Evolutionary conservation across 2,888 invertebrate genomes (phyloP), one percentile per base, ranked within the genome.

Genomic region (Scaptomyza reducta): DNA sequence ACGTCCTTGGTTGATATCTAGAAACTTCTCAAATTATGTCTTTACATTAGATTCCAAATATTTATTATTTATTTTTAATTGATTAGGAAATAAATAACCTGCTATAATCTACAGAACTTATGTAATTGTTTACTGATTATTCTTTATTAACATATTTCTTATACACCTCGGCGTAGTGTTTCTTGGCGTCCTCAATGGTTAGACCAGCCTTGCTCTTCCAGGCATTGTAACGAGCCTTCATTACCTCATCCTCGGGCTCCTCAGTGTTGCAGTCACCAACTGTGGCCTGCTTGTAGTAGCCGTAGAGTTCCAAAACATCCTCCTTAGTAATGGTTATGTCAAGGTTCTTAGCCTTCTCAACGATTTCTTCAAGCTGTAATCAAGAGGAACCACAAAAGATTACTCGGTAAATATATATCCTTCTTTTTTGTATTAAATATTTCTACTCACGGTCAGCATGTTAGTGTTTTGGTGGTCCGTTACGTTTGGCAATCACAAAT

Each of bases 191-290:
- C 18, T 96, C 96, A 87, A 95, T 92, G 44, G 94, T 92, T 80
- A 94, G 93, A 35, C 97, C 98, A 92, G 97, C 97, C 91, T 95
- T 96, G 61, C 92, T 93, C 75, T 94, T 94, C 98, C 98, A 99
- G 2, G 96, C 95, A 90, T 96, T 96, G 96, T 97, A 98, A 92
- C 99, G 98, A 9, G 97, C 97, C 91, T 96, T 97, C 76, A 98
- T 97, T 91, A 96, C 96, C 79, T 96, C 91, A 88, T 98, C 97
- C 72, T 97, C 97, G 56, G 98, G 98, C 80, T 96, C 95, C 51
- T 93, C 97, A 74, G 95, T 96, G 90, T 95, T 95, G 79, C 94
- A 94, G 90, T 98, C 97, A 2, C 97, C 97, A 70, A 94, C 92
- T 58, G 94, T 94, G 5, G 94, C 96, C 91, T 98, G 97, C 90